These are phyloP conservation scores for Calosoma granatense DNA, from an alignment of 1,140 invertebrate species.

Conservation along the genomic window DNA sequence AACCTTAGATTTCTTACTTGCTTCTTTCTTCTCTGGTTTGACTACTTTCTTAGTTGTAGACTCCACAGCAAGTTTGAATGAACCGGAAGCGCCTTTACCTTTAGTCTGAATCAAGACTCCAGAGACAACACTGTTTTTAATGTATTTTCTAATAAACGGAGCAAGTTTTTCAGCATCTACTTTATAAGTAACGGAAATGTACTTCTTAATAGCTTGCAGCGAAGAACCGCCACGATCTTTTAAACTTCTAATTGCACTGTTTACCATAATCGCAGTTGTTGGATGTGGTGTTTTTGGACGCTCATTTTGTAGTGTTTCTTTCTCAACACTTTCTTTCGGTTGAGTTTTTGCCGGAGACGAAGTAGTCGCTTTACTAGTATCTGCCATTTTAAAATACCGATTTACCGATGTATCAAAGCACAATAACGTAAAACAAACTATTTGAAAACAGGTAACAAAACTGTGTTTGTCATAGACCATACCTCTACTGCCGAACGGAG, in stretches of 20 bases:
- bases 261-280: conserved; percentile 30
- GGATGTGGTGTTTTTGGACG: neutral
- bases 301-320: neutral
- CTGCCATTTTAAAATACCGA: neutral
- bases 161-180: conserved; percentile 46
- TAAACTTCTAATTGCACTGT: conserved; percentile 44
- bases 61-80: conserved; percentile 7
- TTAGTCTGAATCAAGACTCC: conserved; percentile 38
- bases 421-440: neutral
- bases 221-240: conserved; percentile 51
- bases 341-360: neutral
- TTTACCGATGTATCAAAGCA: too few species aligned
- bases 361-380: neutral
- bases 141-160: conserved; percentile 50
- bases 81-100: conserved; percentile 10
- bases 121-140: conserved; percentile 44
- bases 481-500: neutral
- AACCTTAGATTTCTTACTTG: neutral
- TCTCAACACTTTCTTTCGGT: neutral
- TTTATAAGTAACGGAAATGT: conserved; percentile 46
- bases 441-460: neutral
- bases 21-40: neutral
- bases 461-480: neutral
- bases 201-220: conserved; percentile 53
- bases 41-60: neutral